Conservation (phyloP, 2,113 vertebrate species). For the Edolisoma coerulescens region DNA sequence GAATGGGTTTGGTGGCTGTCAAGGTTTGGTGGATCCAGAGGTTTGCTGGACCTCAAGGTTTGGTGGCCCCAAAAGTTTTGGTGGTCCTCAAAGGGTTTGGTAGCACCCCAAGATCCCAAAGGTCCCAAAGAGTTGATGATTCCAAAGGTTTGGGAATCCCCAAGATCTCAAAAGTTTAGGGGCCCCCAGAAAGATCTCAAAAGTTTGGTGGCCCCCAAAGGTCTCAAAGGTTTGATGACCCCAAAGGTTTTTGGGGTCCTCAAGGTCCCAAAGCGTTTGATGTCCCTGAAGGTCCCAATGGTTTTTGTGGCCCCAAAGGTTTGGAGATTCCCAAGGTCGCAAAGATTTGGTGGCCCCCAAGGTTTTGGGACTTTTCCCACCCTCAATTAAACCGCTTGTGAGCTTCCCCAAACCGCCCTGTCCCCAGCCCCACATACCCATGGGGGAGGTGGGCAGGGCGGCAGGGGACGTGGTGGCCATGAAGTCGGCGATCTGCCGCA, state of each 20-base stretch:
- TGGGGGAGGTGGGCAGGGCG: constrained; percentile 84
- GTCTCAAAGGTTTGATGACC: no score
- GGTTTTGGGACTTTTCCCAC: background rate
- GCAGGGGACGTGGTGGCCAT: constrained; percentile 90
- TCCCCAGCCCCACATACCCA: constrained; percentile 70
- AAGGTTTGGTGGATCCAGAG: background rate
- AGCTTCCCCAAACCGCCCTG: fast-evolving
- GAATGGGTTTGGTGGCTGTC: background rate
- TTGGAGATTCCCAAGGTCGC: no score
- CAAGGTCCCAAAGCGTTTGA: background rate
- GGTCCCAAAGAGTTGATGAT: background rate
- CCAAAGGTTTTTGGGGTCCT: background rate
- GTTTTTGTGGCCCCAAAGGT: background rate
- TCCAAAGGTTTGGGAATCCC: no score
- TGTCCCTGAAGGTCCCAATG: background rate
- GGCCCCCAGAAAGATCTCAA: no score
- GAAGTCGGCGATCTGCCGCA: constrained; percentile 94
- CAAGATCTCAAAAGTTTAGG: background rate
- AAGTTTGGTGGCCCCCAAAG: background rate
- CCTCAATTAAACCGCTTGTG: fast-evolving
- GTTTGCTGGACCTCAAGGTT: background rate
- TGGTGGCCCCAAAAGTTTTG: background rate
- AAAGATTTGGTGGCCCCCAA: background rate
- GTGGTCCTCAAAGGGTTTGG: background rate
- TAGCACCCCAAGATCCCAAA: background rate